Percentiles rank a stretch among this genome's conserved stretches.
phyloP scores from a whole-genome alignment of 2,113 vertebrate species.

The Burhinus oedicnemus region DNA sequence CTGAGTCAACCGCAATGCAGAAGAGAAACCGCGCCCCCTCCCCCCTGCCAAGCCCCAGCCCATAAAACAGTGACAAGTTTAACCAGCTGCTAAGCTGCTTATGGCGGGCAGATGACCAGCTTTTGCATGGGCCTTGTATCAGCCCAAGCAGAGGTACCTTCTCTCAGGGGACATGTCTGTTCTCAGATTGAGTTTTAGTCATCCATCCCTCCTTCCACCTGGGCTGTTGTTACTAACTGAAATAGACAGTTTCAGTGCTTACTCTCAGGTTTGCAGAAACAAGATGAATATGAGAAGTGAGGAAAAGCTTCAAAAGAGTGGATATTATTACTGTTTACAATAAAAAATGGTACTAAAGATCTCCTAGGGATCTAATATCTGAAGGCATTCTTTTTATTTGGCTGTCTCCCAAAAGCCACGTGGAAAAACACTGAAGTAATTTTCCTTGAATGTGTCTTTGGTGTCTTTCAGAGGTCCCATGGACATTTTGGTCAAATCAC shows the following conservation, averaged over 20 bases:
- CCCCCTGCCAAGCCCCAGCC: accelerated
- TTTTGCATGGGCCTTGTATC: neutral
- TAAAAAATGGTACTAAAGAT: neutral
- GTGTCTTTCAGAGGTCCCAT: neutral
- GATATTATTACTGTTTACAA: neutral
- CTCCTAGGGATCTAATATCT: neutral
- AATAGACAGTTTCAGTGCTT: neutral
- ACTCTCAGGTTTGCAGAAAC: neutral
- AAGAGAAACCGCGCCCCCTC: neutral
- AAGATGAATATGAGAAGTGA: neutral
- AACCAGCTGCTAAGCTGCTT: neutral
- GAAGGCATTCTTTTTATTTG: neutral
- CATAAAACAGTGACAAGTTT: neutral
- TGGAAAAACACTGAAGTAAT: neutral
- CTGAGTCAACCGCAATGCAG: neutral
- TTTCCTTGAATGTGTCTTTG: neutral
- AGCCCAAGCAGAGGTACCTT: neutral
- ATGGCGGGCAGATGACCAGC: neutral
- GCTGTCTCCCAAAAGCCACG: neutral
- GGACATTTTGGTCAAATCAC: neutral
- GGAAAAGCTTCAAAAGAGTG: neutral
- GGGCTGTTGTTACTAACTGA: neutral
- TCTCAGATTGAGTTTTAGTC: neutral
- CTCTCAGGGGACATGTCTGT: neutral
- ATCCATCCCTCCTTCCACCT: neutral